Conservation (phyloP, 2,888 invertebrate species). For the Spilosoma lubricipeda region DNA sequence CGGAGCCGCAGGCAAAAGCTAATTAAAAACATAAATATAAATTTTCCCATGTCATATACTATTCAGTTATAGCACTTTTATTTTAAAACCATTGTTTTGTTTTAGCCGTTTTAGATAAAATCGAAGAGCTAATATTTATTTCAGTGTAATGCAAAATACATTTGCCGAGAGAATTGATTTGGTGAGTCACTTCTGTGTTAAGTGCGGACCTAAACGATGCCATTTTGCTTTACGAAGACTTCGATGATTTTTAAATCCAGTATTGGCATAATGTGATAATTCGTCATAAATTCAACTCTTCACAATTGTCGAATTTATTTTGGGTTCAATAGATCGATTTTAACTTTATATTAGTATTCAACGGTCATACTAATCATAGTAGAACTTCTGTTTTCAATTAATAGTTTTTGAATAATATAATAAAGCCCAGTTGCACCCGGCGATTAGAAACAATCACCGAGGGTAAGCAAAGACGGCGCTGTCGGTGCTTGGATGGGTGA, state of each 20-base stretch:
- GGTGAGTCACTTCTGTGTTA: constrained; percentile 27
- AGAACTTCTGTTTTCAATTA: too few relatives aligned
- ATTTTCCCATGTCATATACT: neutral
- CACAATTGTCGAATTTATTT: neutral
- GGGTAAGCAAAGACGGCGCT: too few relatives aligned
- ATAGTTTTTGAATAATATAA: too few relatives aligned
- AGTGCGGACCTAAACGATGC: constrained; percentile 33
- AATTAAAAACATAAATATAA: too few relatives aligned
- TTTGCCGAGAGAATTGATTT: constrained; percentile 39
- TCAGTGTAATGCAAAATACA: constrained; percentile 37
- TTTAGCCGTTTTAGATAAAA: neutral
- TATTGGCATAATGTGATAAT: constrained; percentile 11
- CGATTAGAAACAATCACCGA: too few relatives aligned
- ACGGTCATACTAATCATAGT: neutral
- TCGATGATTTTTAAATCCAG: constrained; percentile 9
- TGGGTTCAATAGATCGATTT: neutral
- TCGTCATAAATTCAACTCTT: constrained; percentile 5
- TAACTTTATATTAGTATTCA: neutral
- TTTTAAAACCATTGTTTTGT: neutral
- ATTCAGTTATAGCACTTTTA: neutral
- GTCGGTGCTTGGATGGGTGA: too few relatives aligned
- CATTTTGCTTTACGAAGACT: constrained; percentile 14
- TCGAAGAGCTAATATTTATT: constrained; percentile 16
- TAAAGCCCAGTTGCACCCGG: too few relatives aligned
- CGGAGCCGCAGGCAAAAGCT: too few relatives aligned